Base-by-base conservation (phyloP, 2,113 vertebrate genomes). In the Eonycteris spelaea region DNA sequence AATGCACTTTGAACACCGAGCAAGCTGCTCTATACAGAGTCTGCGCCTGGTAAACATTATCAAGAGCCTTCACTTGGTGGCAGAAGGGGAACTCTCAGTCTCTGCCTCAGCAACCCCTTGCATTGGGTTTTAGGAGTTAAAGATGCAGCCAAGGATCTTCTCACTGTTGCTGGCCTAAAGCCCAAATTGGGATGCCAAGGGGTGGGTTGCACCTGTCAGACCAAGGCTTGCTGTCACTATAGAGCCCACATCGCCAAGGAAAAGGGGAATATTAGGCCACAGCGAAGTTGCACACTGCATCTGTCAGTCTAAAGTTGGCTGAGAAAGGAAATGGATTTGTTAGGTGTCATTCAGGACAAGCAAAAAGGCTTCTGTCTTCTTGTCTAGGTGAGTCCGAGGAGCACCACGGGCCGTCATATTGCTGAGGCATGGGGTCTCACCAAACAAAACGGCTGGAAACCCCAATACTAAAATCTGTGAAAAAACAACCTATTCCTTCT, bases 271-370 rank as follows among this genome's bases (percentile, higher is more conserved):
- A 83, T 71, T 8, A 73, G 65, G 74, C 59, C 79, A 94, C 26
- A 75, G 82, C 10, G 24, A 84, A 84, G 78, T 89, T 90, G 84
- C 1, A n/a, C 33, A n/a, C 75, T 95, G 48, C n/a, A 55, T 45
- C 83, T 95, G 89, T 74, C 71, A 38, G 24, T 94, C 84, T 85
- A 65, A 78, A 53, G 79, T 87, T 80, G 67, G 79, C 89, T 67
- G 43, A 63, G 40, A 90, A 33, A 59, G 21, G 75, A 87, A 87
- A 68, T 3, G 38, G 85, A 74, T 43, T 86, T 95, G 51, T 43
- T 26, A 89, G 35, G n/a, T 68, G 67, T 93, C 67, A 86, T 40
- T 75, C 21, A 92, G 38, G 43, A 88, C 63, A 95, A 65, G 26
- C 30, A 33, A 6, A 86, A 91, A 90, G 57, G 19, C n/a, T 71